Conservation (phyloP, 2,797 vertebrate genomes). For the Clamator glandarius region DNA sequence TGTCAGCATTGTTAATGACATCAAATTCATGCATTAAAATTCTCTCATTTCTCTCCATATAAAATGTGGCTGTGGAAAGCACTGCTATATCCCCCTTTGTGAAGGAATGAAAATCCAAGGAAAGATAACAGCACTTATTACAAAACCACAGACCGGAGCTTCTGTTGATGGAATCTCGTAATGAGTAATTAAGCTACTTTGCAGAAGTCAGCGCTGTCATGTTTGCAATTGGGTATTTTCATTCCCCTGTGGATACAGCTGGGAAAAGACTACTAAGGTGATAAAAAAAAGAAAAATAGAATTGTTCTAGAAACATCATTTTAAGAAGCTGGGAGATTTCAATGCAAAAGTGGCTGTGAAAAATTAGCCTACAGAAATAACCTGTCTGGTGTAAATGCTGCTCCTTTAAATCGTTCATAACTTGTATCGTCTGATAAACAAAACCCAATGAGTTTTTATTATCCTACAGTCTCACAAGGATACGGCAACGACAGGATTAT, state of each 20-base stretch:
- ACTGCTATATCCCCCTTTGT: constrained; percentile 83
- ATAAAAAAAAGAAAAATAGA: constrained; percentile 69
- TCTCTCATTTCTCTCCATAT: constrained; percentile 76
- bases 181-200: constrained; percentile 84
- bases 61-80: constrained; percentile 81
- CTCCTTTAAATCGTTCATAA: constrained; percentile 36
- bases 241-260: constrained; percentile 73
- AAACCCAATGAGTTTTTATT: neutral
- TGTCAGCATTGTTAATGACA: constrained; percentile 88
- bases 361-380: constrained; percentile 55
- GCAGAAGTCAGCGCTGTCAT: constrained; percentile 75
- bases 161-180: constrained; percentile 80
- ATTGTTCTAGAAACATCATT: constrained; percentile 68
- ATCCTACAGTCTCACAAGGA: neutral
- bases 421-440: neutral
- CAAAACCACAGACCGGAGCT: constrained; percentile 80
- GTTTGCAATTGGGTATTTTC: constrained; percentile 70
- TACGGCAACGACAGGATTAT: neutral
- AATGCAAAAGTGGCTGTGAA: constrained; percentile 42
- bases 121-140: constrained; percentile 81
- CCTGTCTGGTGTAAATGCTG: constrained; percentile 24
- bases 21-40: constrained; percentile 85
- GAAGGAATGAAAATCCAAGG: constrained; percentile 80
- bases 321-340: constrained; percentile 18
- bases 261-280: constrained; percentile 73